These are phyloP conservation scores for Enteromius unitaeniatus DNA, from an alignment of 2,797 vertebrate genomes.

Conservation along the genomic window DNA sequence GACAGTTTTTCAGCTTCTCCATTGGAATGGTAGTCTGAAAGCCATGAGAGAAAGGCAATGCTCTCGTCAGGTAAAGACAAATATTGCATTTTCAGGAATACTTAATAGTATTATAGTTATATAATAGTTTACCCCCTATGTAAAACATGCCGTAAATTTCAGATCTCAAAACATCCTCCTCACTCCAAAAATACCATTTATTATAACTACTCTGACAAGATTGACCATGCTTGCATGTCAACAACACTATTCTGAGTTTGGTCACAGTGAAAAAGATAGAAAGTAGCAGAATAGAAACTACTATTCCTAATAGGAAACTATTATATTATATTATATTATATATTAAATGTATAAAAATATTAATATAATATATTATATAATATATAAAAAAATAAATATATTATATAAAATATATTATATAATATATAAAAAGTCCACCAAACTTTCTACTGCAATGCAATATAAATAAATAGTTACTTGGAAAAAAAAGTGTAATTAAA, in stretches of 20 bases:
- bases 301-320: background rate
- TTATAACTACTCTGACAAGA: background rate
- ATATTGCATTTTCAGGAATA: background rate
- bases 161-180: background rate
- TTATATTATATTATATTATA: no score
- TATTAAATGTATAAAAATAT: no score
- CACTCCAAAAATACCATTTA: background rate
- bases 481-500: background rate
- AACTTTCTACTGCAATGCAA: background rate
- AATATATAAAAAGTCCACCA: no score
- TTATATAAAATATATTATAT: no score
- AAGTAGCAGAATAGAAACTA: background rate
- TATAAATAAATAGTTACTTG: background rate
- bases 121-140: background rate
- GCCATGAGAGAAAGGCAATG: conserved; percentile 98
- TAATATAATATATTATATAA: no score
- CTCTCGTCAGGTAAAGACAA: conserved; percentile 87
- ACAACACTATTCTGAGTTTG: background rate
- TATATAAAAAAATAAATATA: no score
- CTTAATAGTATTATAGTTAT: no score
- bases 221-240: background rate
- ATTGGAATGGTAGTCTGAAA: conserved; percentile 98
- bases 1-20: conserved; percentile 96
- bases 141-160: background rate
- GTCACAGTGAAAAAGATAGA: background rate